Evolutionary conservation across 2,888 invertebrate species (phyloP), one percentile per base, ranked within the genome.

Genomic region (Pristionchus exspectatus): DNA sequence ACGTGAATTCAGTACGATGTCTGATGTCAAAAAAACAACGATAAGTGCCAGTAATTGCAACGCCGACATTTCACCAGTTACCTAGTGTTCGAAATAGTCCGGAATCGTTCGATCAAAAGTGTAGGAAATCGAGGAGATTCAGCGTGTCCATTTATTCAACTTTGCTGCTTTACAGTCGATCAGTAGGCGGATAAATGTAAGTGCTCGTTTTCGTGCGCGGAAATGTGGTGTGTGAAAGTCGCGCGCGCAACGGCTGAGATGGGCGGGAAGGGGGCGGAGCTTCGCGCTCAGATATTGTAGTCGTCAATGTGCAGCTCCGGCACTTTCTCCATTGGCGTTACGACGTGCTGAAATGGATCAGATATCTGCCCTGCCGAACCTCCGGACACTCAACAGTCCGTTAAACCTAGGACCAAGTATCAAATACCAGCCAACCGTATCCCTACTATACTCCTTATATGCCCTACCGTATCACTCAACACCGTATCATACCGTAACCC

Each of bases 101-200:
- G n/a, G n/a, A n/a, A n/a, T n/a, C n/a, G n/a, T n/a, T n/a, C n/a
- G n/a, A n/a, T n/a, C n/a, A 38, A 38, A 38, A 38, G 38, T 38
- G 38, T 38, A 38, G 38, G 38, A 38, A 5, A 38, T 38, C 38
- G 38, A 38, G 38, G 5, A n/a, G n/a, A n/a, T n/a, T n/a, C n/a
- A n/a, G n/a, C 30, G 50, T 81, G 77, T 81, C 77, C 77, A 81
- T 81, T 81, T 81, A 81, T 81, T 81, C 77, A 81, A 50, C 50
- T 50, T 50, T 74, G 72, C 50, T 81, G 77, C 77, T 81, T 81
- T 81, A 81, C 77, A 81, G 77, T 81, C 77, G 77, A 81, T 81
- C 50, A 81, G 77, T 81, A 50, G 5, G 77, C 77, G 77, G 77
- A 81, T 81, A 81, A 81, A 81, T 81, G 77, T 50, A 81, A 81